Percentiles rank a stretch among this genome's conserved stretches.
phyloP scores from a whole-genome alignment of 2,797 vertebrate genomes.

The Halcyon smyrnensis region DNA sequence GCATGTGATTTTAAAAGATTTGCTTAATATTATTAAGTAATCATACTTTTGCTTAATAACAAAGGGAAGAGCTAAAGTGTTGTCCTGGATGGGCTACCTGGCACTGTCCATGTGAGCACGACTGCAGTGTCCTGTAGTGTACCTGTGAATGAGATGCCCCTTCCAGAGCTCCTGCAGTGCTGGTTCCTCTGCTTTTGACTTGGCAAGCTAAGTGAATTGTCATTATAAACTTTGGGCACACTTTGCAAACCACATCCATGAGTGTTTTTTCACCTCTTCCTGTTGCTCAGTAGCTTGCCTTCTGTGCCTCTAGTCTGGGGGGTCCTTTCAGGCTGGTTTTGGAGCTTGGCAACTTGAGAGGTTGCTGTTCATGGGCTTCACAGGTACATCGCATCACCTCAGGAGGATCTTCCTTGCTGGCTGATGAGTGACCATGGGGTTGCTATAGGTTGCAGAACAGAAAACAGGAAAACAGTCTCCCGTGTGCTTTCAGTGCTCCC shows the following conservation, averaged over 20 bases:
- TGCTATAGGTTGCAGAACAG: not conserved
- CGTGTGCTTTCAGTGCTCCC: not conserved
- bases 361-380: not conserved
- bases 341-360: not conserved
- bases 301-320: not conserved
- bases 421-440: not conserved
- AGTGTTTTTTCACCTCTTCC: not conserved
- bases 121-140: not conserved
- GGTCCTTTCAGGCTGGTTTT: not conserved
- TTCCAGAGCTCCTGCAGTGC: not conserved
- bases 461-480: not conserved
- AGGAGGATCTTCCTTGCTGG: not conserved
- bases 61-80: not conserved
- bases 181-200: not conserved
- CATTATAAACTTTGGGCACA: not conserved
- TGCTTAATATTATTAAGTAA: too few relatives aligned
- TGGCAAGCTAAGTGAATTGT: not conserved
- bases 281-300: not conserved
- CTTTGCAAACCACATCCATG: not conserved
- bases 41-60: not conserved
- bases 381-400: not conserved
- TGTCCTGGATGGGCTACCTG: not conserved
- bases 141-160: not conserved
- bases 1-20: not conserved
- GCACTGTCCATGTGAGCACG: fast-evolving